phyloP scores from a whole-genome alignment of 2,113 vertebrate species.

The Lophura nycthemera region DNA sequence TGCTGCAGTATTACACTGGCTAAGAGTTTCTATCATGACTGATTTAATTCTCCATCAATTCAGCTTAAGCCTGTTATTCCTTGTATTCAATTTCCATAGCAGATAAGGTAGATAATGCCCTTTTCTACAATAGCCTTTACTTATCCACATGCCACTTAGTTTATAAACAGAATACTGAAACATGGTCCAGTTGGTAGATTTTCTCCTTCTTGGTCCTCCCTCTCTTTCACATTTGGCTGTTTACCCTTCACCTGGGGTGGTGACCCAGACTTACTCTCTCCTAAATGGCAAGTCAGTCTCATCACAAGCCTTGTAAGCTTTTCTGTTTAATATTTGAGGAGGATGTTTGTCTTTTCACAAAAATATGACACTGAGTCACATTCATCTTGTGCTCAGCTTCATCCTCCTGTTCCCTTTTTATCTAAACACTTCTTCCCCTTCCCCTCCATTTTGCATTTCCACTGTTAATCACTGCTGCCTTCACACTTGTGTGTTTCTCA shows the following conservation, averaged over 20 bases:
- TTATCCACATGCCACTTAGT: not conserved
- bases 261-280: not conserved
- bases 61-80: not conserved
- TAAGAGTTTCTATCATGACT: not conserved
- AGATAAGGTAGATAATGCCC: not conserved
- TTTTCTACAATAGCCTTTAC: not conserved
- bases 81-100: not conserved
- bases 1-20: not conserved
- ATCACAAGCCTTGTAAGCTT: not conserved
- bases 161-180: not conserved
- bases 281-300: not conserved
- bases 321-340: not conserved
- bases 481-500: not conserved
- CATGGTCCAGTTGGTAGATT: not conserved
- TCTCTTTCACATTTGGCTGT: not conserved
- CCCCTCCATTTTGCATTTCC: conserved; percentile 5
- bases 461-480: not conserved
- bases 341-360: not conserved
- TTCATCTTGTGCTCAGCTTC: not conserved
- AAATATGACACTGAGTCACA: not conserved
- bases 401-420: not conserved
- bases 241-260: not conserved
- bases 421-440: not conserved
- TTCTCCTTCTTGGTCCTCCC: not conserved
- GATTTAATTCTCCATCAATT: not conserved